Evolutionary conservation across 1,140 invertebrate genomes (phyloP).

Genomic region (Aphelinus atriplicis): DNA sequence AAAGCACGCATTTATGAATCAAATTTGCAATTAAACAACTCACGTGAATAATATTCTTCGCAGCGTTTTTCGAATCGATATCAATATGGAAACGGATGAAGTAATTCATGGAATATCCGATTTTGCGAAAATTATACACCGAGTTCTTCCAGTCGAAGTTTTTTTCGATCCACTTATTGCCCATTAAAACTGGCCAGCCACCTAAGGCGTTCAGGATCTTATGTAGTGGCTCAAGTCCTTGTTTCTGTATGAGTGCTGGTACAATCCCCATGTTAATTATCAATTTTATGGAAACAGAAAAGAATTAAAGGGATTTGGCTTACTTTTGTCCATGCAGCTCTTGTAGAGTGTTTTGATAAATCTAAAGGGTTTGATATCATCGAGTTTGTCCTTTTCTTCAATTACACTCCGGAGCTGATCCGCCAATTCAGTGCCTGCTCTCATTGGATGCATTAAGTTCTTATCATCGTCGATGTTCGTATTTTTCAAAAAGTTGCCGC

Average conservation of each 20-base stretch:
- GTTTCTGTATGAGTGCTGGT: slow-evolving; percentile 76
- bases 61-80: slow-evolving; percentile 89
- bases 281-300: too few species aligned
- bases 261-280: slow-evolving; percentile 9
- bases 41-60: slow-evolving; percentile 85
- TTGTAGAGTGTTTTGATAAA: slow-evolving; percentile 82
- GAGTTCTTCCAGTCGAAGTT: slow-evolving; percentile 83
- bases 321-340: slow-evolving; percentile 88
- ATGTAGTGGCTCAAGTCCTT: slow-evolving; percentile 76
- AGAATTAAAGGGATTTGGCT: slow-evolving; percentile 51
- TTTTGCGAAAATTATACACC: slow-evolving; percentile 80
- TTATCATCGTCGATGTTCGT: slow-evolving; percentile 74
- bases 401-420: slow-evolving; percentile 81
- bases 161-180: slow-evolving; percentile 76
- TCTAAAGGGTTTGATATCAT: slow-evolving; percentile 78
- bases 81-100: slow-evolving; percentile 89
- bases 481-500: slow-evolving; percentile 75
- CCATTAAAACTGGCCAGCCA: slow-evolving; percentile 90
- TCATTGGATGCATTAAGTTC: slow-evolving; percentile 80
- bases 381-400: slow-evolving; percentile 72
- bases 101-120: slow-evolving; percentile 89
- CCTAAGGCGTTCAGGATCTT: slow-evolving; percentile 79
- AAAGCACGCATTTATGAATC: too few species aligned
- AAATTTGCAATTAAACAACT: slow-evolving; percentile 56
- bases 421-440: slow-evolving; percentile 80